Base-by-base conservation (phyloP, 2,888 invertebrate species). In the Sisyra terminalis region DNA sequence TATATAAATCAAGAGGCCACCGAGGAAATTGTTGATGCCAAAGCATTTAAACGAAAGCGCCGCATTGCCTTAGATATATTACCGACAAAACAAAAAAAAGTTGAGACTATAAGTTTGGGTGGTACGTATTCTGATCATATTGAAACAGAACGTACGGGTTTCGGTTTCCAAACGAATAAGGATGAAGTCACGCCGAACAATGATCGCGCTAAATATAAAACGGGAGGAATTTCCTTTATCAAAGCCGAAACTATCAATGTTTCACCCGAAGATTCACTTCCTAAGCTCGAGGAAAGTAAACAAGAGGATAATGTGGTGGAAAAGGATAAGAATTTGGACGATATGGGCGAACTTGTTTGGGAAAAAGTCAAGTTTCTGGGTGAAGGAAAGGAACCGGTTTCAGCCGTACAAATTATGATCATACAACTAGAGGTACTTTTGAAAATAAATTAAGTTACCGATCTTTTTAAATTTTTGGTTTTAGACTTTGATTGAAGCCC, bases 401-500 rank as follows among this genome's bases (percentile, higher is more conserved):
- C 71, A 35, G 66, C 73, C 4, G 71, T 74, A 34, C 73, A 73
- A 61, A 56, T 65, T 18, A 71, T 75, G 67, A 59, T 67, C 35
- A 71, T 75, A 50, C 74, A 75, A 58, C 60, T 74, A 48, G 70
- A 75, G 59, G 75, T 73, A 52, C 53, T 53, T 51, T 39, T 38
- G 17, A 31, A 10, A 18, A 11, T 30, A 32, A 18, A 44, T 13
- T 5, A 24, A 7, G 24, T 24, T 24, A n/a, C n/a, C n/a, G n/a
- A n/a, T n/a, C 36, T 11, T 32, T 16, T 39, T n/a, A 39, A 15
- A 13, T 30, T 31, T 16, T 17, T 42, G 40, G 42, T 62, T 62
- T 14, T 51, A 79, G 78, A 77, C 76, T n/a, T 62, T 79, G 45
- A 61, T 71, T 46, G 56, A 61, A 44, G 79, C 79, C 40, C 73